These are phyloP conservation scores for Gallinago stenura DNA, from an alignment of 2,797 vertebrate species.

Conservation along the genomic window DNA sequence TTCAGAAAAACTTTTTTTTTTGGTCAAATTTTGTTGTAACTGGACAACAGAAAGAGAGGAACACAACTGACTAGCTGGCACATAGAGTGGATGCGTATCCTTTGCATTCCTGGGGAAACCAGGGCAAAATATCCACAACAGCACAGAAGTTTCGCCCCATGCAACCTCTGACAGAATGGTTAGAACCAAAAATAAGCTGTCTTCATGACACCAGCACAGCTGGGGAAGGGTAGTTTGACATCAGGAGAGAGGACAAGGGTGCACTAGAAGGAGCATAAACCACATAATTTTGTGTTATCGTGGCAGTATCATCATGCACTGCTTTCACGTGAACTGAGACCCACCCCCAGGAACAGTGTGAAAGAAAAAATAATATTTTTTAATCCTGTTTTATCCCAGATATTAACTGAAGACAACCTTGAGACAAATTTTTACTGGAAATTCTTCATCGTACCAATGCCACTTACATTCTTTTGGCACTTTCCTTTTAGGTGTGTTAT, in stretches of 20 bases:
- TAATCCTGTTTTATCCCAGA: neutral
- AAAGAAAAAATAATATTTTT: neutral
- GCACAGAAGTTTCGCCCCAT: neutral
- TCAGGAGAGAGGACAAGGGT: neutral
- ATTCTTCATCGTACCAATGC: constrained; percentile 40
- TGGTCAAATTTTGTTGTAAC: neutral
- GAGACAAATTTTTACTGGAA: constrained; percentile 55
- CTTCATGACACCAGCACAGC: neutral
- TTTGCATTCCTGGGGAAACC: neutral
- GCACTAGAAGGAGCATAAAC: neutral
- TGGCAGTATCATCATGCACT: neutral
- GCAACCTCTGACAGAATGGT: neutral
- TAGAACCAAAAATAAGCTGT: neutral
- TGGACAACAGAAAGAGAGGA: neutral
- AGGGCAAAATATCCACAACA: neutral
- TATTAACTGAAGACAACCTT: constrained; percentile 59
- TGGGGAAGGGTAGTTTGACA: neutral
- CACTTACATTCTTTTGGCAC: constrained; percentile 78
- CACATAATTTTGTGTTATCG: neutral
- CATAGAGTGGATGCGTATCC: neutral
- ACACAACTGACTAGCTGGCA: neutral
- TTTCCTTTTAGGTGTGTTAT: constrained; percentile 80
- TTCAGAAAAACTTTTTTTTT: neutral
- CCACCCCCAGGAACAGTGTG: neutral
- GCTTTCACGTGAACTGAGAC: neutral